phyloP scores from a whole-genome alignment of 2,113 vertebrate genomes.

The Bettongia penicillata region DNA sequence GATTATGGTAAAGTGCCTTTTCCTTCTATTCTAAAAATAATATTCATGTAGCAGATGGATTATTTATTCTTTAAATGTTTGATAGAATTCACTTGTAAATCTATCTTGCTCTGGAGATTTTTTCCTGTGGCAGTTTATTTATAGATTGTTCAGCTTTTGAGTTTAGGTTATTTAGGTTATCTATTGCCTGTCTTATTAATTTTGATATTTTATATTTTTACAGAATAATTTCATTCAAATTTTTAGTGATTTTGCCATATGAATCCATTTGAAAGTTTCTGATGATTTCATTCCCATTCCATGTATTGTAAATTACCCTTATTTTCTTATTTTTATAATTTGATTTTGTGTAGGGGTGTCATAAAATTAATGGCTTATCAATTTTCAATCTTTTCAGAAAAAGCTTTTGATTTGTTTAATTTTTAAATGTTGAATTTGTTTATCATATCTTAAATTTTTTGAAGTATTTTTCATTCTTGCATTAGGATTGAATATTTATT shows the following conservation, averaged over 20 bases:
- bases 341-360: neutral
- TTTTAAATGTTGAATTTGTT: neutral
- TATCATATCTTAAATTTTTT: neutral
- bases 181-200: neutral
- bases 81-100: neutral
- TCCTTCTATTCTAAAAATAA: neutral
- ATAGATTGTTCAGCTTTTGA: neutral
- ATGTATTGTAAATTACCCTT: neutral
- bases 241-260: neutral
- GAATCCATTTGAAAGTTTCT: neutral
- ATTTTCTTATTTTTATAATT: neutral
- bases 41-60: neutral
- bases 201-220: neutral
- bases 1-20: neutral
- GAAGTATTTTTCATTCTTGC: neutral
- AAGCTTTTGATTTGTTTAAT: neutral
- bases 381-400: neutral
- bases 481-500: neutral
- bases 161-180: neutral
- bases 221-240: neutral
- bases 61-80: neutral
- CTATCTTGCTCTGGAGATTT: neutral
- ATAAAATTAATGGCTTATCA: neutral
- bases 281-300: neutral
- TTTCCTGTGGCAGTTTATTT: neutral